Evolutionary conservation across 1,140 invertebrate genomes (phyloP), one percentile per base, ranked within the genome.

Genomic region (Nilaparvata lugens): DNA sequence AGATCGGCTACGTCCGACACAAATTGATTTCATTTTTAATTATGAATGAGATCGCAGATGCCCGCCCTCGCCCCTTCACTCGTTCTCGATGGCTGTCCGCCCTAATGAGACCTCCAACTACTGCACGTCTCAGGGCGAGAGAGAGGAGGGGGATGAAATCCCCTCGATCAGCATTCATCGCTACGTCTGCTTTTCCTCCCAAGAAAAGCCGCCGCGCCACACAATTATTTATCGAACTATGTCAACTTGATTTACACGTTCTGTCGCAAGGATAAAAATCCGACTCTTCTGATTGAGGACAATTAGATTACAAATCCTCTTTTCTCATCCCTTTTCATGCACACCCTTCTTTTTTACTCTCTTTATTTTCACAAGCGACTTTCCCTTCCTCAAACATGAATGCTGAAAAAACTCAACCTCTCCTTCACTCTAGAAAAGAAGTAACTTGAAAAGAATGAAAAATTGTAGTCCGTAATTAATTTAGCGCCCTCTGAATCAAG

Each of bases 21-120:
- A 62, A 62, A 62, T 62, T 62, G 61, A 62, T 62, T 62, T 58
- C 61, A 62, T 62, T 62, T 62, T 62, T 62, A 58, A 58, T 62
- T 62, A 58, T 62, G 61, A 24, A 55, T 31, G 25, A 55, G n/a
- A 35, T 55, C 53, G 53, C 18, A 14, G 9, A 35, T 35, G 31
- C 31, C 31, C 31, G 31, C 1, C 1, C 31, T 11, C 31, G 13
- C 9, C 31, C 31, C 31, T 35, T 2, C 31, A 28, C 25, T 11
- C n/a, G n/a, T n/a, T n/a, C 31, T 35, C 31, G 31, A 35, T 35
- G 31, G 7, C 31, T 35, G 53, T 16, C 45, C 21, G 45, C 16
- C 45, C 53, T 55, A 55, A 55, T 55, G 53, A 55, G 53, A 31
- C 53, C 23, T 31, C 53, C 23, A 28, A 28, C 53, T 19, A 35